Conservation (phyloP, 2,888 invertebrate species). For the Trissoscelio sp. region DNA sequence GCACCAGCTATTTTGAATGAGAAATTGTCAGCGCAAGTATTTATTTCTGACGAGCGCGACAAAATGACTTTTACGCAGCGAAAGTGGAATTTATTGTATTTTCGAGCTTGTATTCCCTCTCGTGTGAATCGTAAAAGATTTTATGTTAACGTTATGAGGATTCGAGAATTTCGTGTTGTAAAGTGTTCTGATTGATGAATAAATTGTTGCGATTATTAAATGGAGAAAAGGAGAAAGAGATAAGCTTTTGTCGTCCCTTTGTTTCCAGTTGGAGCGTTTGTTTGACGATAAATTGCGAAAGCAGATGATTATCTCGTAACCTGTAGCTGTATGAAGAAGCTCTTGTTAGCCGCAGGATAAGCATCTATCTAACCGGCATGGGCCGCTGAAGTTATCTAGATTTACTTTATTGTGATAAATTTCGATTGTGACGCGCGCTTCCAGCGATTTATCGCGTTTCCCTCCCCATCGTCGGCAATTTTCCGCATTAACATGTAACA, state of each 20-base stretch:
- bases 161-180: not conserved
- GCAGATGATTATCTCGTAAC: constrained; percentile 54
- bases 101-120: not conserved
- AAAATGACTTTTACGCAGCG: constrained; percentile 14
- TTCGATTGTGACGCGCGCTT: constrained; percentile 6
- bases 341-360: constrained; percentile 57
- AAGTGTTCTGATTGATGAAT: not conserved
- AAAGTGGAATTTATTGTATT: constrained; percentile 31
- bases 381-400: constrained; percentile 42
- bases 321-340: constrained; percentile 56
- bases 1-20: constrained; percentile 49
- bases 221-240: not conserved
- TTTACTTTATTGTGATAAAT: constrained; percentile 44
- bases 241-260: constrained; percentile 1
- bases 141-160: not conserved
- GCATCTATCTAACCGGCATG: constrained; percentile 40
- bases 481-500: constrained; percentile 16
- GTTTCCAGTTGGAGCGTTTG: constrained; percentile 30
- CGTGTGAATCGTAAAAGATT: constrained; percentile 15
- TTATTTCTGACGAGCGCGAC: constrained; percentile 17
- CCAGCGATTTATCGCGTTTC: not conserved
- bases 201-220: not conserved
- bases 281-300: constrained; percentile 47
- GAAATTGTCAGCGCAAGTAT: constrained; percentile 20
- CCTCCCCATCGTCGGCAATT: not conserved